Percentiles rank a stretch among this genome's conserved stretches.
These are phyloP conservation scores for Wasmannia auropunctata DNA, from an alignment of 1,140 invertebrate species.

Conservation along the genomic window DNA sequence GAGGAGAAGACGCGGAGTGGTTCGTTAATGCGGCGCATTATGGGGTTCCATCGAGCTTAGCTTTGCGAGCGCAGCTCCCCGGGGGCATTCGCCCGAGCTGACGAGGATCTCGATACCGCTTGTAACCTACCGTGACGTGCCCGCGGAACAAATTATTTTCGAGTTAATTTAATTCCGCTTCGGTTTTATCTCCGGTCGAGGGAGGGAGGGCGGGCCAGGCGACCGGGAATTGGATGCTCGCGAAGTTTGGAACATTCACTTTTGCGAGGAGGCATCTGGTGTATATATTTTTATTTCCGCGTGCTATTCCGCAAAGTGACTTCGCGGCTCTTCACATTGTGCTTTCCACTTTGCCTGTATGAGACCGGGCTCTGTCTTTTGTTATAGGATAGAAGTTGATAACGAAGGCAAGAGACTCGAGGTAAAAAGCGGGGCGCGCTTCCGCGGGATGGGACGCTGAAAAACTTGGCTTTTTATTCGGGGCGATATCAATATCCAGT, in stretches of 20 bases:
- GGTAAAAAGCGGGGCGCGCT: constrained; percentile 17
- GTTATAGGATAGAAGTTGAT: constrained; percentile 47
- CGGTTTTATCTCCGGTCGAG: constrained; percentile 29
- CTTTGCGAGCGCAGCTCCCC: constrained; percentile 37
- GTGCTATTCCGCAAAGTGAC: constrained; percentile 35
- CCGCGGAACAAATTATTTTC: constrained; percentile 59
- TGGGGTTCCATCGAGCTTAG: constrained; percentile 52
- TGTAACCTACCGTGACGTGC: constrained; percentile 59
- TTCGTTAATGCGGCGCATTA: constrained; percentile 58
- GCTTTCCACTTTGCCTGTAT: constrained; percentile 37
- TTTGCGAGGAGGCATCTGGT: constrained; percentile 20
- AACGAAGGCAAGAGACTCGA: constrained; percentile 37
- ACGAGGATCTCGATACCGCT: constrained; percentile 51
- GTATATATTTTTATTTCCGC: constrained; percentile 51
- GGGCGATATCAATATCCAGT: constrained; percentile 32
- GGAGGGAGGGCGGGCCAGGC: no score
- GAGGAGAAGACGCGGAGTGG: constrained; percentile 52
- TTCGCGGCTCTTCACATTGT: constrained; percentile 37
- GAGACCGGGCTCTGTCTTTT: constrained; percentile 13
- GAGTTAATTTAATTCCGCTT: constrained; percentile 56
- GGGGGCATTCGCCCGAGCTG: constrained; percentile 49
- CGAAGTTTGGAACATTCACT: constrained; percentile 27
- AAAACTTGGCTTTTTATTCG: constrained; percentile 52
- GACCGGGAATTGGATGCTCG: constrained; percentile 44
- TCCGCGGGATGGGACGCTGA: neutral